Evolutionary conservation across 2,113 vertebrate genomes (phyloP), one percentile per base, ranked within the genome.

Genomic region (Phylloscopus trochiloides): DNA sequence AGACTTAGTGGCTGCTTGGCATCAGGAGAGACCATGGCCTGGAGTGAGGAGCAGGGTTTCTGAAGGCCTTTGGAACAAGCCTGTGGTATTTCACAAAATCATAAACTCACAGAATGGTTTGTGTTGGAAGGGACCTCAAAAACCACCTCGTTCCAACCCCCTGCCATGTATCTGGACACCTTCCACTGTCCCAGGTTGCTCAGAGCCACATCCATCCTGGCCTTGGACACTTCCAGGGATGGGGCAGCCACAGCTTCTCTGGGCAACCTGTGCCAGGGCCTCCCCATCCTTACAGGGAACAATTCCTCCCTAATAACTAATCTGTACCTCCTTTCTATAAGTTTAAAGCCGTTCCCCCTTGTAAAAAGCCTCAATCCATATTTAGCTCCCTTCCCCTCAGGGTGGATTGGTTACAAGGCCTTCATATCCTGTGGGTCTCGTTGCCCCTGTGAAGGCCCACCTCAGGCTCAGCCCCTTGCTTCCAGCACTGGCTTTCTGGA

Each of bases 391-490:
- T 84, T 72, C 12, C 19, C 24, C 28, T 26, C 13, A 17, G 31
- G 47, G 47, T 18, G 32, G 11, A 7, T 70, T 22, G 4, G 22
- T 25, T n/a, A 18, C 31, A 26, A 45, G 29, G 28, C 9, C 25
- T 62, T 43, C 29, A 1, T 9, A 4, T 18, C 20, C 51, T 7
- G 24, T 7, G 28, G 20, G 32, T 21, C 61, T 65, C 1, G 0
- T 6, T 42, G 32, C 14, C 9, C 36, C 73, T 66, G 16, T 47
- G 50, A 67, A 62, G 29, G 24, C 6, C 22, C 47, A 14, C 3
- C n/a, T 17, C 43, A 28, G 62, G 25, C n/a, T 48, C 31, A 73
- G 67, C 34, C 12, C 34, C 25, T 68, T 59, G 17, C 50, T 54
- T 43, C 77, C 54, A 68, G 0, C n/a, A 8, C 1, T 12, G 29